Evolutionary conservation across 2,888 invertebrate species (phyloP), one percentile per base, ranked within the genome.

Genomic region (Busseola fusca): DNA sequence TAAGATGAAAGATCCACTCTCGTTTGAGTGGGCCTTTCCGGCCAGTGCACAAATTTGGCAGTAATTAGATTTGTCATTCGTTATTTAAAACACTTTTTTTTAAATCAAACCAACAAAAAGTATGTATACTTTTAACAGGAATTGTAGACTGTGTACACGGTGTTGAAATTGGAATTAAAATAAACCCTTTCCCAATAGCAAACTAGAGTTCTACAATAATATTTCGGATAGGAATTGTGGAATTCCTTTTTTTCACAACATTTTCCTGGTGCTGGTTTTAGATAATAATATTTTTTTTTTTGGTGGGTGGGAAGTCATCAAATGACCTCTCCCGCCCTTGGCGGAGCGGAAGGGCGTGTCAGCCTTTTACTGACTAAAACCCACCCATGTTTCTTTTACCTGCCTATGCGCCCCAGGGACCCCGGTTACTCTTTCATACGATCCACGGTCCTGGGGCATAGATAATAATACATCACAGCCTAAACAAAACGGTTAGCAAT

Each of bases 401-500:
- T n/a, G n/a, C n/a, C n/a, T n/a, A n/a, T n/a, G n/a, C n/a, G n/a
- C n/a, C n/a, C n/a, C n/a, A n/a, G n/a, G n/a, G n/a, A n/a, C n/a
- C n/a, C n/a, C n/a, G n/a, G n/a, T n/a, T n/a, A n/a, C n/a, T n/a
- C n/a, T n/a, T n/a, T n/a, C n/a, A n/a, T n/a, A n/a, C n/a, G n/a
- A n/a, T n/a, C n/a, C n/a, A n/a, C n/a, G n/a, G n/a, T n/a, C n/a
- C n/a, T n/a, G n/a, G n/a, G n/a, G n/a, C n/a, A n/a, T n/a, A n/a
- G n/a, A n/a, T n/a, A n/a, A n/a, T n/a, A n/a, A 66, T 34, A 14
- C 25, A 69, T 50, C 5, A 69, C 4, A 25, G 34, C 3, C 9
- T 27, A 56, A 68, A 76, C 27, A 69, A 76, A 76, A 74, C 16
- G 3, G 12, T 73, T 50, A 58, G 58, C 57, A 64, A 57, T 64